Evolutionary conservation across 2,113 vertebrate genomes (phyloP), one percentile per base, ranked within the genome.

Genomic region (Spea bombifrons): DNA sequence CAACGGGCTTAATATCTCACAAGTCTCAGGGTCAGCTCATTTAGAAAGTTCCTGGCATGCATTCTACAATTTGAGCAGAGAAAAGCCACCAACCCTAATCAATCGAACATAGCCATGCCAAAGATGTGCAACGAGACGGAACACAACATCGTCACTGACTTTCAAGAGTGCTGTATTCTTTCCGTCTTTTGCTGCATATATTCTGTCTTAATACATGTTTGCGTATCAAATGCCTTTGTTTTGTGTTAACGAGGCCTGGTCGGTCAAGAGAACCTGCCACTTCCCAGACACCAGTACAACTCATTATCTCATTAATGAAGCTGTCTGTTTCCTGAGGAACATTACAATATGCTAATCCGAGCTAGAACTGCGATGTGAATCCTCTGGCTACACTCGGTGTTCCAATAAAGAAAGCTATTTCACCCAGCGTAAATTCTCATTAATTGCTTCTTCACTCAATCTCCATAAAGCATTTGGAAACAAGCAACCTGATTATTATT

Each of bases 251-350:
- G 47, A 45, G 49, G 30, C 7, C 15, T 16, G 30, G 30, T 30
- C 30, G 10, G 15, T 9, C 15, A 44, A 64, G 47, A 1, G 61
- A 10, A 52, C 9, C 7, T 30, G 8, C 30, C 5, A 66, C 66
- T 63, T 70, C 59, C 2, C 67, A 77, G 49, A 57, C n/a, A 55
- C 46, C 47, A 65, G 45, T 63, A 17, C 2, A 4, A 61, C 75
- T 59, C 55, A 77, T 69, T 61, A 70, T 50, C 66, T 77, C 49
- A 63, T 77, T 70, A 77, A 77, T 55, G 44, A 16, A 5, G 13
- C 44, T 8, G 50, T 7, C 7, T 69, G 10, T 46, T 77, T 59
- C 65, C 44, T 68, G n/a, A 61, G 72, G 45, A 64, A 61, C 10
- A 43, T 45, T 46, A 7, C n/a, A 45, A 7, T 17, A 70, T 77